Conservation (phyloP, 2,797 vertebrate species). For the Rhinichthys osculus region DNA sequence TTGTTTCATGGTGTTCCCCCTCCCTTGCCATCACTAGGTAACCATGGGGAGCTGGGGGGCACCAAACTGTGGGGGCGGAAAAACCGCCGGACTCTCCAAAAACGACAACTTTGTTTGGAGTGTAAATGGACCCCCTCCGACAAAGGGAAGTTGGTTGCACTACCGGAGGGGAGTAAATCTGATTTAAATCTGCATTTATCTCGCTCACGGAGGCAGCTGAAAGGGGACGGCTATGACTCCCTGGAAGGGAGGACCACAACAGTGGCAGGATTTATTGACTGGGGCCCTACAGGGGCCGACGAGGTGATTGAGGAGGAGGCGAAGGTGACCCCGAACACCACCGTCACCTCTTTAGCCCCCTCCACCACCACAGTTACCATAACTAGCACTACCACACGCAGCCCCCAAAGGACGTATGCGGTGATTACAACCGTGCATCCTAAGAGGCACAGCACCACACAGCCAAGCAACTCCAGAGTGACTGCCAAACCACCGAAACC, state of each 20-base stretch:
- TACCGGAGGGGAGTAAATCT: slow-evolving; percentile 65
- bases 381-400: slow-evolving; percentile 76
- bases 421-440: slow-evolving; percentile 77
- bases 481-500: slow-evolving; percentile 82
- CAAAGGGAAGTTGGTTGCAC: slow-evolving; percentile 57
- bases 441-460: slow-evolving; percentile 78
- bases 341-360: slow-evolving; percentile 73
- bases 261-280: slow-evolving; percentile 84
- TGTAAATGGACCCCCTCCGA: slow-evolving; percentile 46
- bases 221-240: slow-evolving; percentile 76
- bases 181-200: slow-evolving; percentile 70
- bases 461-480: slow-evolving; percentile 72
- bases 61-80: slow-evolving; percentile 65
- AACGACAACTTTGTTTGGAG: slow-evolving; percentile 51
- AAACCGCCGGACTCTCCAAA: slow-evolving; percentile 48
- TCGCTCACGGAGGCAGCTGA: slow-evolving; percentile 79
- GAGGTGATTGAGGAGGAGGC: slow-evolving; percentile 72
- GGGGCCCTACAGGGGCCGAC: slow-evolving; percentile 83
- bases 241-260: slow-evolving; percentile 83
- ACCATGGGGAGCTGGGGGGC: slow-evolving; percentile 65
- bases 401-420: slow-evolving; percentile 77
- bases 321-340: slow-evolving; percentile 71
- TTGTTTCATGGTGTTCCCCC: slow-evolving; percentile 72
- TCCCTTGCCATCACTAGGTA: slow-evolving; percentile 68
- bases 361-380: slow-evolving; percentile 71